Percentiles rank a stretch among this genome's conserved stretches.
These are phyloP conservation scores for Coelopa frigida DNA, from an alignment of 1,140 invertebrate species.

Conservation along the genomic window DNA sequence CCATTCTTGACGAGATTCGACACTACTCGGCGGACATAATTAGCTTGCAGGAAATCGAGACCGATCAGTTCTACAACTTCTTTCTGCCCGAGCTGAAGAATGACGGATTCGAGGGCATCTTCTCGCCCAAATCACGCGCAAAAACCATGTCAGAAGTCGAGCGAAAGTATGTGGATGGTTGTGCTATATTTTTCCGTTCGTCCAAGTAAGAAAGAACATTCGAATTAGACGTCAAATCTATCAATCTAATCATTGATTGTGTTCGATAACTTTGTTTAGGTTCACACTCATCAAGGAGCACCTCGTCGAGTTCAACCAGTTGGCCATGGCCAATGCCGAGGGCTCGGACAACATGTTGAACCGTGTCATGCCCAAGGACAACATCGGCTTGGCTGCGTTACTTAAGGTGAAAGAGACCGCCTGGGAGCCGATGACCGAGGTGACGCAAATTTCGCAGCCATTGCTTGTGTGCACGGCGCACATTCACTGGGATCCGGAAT, in stretches of 20 bases:
- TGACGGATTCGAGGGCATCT: constrained; percentile 96
- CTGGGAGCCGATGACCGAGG: constrained; percentile 79
- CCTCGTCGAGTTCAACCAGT: constrained; percentile 95
- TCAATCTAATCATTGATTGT: not conserved
- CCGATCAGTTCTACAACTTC: constrained; percentile 96
- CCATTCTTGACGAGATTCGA: constrained; percentile 94
- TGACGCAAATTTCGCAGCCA: constrained; percentile 69
- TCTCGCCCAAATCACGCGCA: constrained; percentile 95
- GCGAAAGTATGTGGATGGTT: constrained; percentile 96
- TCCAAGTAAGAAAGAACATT: constrained; percentile 69
- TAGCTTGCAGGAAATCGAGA: constrained; percentile 96
- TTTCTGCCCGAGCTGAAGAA: constrained; percentile 90
- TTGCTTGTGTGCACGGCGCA: constrained; percentile 96
- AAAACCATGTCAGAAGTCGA: constrained; percentile 98
- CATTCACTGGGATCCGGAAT: constrained; percentile 99
- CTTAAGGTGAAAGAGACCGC: constrained; percentile 89
- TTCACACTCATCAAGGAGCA: constrained; percentile 93
- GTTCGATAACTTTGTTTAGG: constrained; percentile 48
- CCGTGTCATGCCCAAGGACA: constrained; percentile 99
- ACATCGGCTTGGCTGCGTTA: constrained; percentile 93
- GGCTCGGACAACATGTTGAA: constrained; percentile 98
- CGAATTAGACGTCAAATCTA: constrained; percentile 4
- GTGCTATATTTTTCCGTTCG: constrained; percentile 94
- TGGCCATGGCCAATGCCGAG: constrained; percentile 97
- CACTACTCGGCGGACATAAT: constrained; percentile 98